phyloP scores from a whole-genome alignment of 2,113 vertebrate genomes.

The Steatornis caripensis region DNA sequence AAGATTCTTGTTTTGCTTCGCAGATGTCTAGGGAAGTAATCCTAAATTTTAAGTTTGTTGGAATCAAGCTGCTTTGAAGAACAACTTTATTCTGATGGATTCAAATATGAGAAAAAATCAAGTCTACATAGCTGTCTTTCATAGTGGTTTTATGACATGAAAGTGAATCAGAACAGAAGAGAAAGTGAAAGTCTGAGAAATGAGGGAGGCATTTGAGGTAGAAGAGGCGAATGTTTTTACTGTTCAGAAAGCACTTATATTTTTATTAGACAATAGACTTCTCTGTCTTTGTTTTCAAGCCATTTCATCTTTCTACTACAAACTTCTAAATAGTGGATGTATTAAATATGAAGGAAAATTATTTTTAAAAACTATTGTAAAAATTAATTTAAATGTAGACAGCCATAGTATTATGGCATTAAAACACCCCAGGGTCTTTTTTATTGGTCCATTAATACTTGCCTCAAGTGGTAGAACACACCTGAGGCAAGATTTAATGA shows the following conservation, averaged over 20 bases:
- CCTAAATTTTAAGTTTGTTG: background rate
- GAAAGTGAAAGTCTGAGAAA: background rate
- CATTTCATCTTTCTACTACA: conserved; percentile 23
- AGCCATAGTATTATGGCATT: conserved; percentile 69
- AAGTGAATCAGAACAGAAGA: background rate
- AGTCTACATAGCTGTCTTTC: background rate
- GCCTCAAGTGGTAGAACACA: conserved; percentile 77
- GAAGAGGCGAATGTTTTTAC: background rate
- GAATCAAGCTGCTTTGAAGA: background rate
- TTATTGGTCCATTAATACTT: conserved; percentile 82
- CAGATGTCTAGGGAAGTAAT: background rate
- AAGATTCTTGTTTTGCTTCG: background rate
- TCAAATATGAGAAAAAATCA: background rate
- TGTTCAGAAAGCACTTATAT: background rate
- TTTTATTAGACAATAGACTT: conserved; percentile 18
- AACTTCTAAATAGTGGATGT: conserved; percentile 47
- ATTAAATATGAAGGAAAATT: conserved; percentile 71
- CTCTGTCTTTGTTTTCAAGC: conserved; percentile 13
- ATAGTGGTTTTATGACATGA: background rate
- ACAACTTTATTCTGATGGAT: background rate
- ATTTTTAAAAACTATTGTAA: conserved; percentile 76
- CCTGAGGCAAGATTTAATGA: conserved; percentile 82
- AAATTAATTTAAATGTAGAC: conserved; percentile 79
- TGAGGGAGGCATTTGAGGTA: background rate
- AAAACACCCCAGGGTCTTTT: conserved; percentile 74